These are phyloP conservation scores for Pseudococcus viburni DNA, from an alignment of 2,888 invertebrate genomes.

Conservation along the genomic window DNA sequence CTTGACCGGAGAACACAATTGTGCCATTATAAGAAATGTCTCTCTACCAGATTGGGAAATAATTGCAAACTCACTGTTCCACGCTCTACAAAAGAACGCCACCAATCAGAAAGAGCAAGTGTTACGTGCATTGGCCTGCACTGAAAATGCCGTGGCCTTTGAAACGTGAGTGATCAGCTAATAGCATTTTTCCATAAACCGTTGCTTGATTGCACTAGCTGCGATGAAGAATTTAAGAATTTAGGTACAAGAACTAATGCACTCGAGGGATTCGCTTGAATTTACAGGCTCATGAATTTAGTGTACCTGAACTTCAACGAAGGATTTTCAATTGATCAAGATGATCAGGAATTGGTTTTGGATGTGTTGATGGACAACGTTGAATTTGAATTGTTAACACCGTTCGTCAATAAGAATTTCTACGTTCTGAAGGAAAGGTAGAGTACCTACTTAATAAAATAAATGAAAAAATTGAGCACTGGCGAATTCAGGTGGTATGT, in stretches of 20 bases:
- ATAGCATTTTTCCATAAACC: neutral
- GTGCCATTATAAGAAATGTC: conserved; percentile 57
- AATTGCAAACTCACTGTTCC: conserved; percentile 60
- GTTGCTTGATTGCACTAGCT: neutral
- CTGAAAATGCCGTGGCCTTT: conserved; percentile 56
- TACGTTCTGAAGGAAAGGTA: conserved; percentile 58
- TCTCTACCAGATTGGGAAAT: conserved; percentile 58
- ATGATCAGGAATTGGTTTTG: conserved; percentile 52
- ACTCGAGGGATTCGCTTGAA: neutral
- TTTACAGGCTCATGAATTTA: conserved; percentile 68
- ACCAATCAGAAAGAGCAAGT: conserved; percentile 21
- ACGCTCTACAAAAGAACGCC: conserved; percentile 45
- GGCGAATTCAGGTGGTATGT: no score
- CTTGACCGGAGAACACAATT: conserved; percentile 61
- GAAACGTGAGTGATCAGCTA: conserved; percentile 43
- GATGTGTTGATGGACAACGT: conserved; percentile 36
- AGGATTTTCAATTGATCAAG: conserved; percentile 56
- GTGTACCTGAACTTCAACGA: conserved; percentile 69
- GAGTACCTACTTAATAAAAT: no score
- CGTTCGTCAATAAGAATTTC: conserved; percentile 59
- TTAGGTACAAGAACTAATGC: no score
- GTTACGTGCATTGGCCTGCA: conserved; percentile 37
- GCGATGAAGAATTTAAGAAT: neutral
- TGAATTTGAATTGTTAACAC: neutral
- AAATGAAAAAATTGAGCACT: no score